A percentile compares a stretch with the other conserved stretches of the same genome.
Evolutionary conservation across 64 coral and sea anemone species (phyloP).

Genomic region (Pocillopora damicornis): DNA sequence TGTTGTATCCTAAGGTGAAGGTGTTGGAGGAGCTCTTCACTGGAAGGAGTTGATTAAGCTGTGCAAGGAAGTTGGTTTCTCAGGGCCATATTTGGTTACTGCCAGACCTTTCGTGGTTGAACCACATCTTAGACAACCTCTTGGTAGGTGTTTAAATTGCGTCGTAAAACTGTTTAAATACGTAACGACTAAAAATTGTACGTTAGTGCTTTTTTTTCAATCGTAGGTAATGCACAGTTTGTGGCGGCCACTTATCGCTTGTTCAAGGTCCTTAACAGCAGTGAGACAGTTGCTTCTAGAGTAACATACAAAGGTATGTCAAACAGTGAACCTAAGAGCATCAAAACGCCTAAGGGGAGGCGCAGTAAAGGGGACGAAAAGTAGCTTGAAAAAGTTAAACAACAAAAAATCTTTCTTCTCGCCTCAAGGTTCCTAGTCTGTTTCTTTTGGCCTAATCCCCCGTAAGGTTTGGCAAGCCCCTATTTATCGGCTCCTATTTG

Average conservation of each 20-base stretch:
- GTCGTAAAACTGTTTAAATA: not conserved
- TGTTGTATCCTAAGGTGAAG: conserved; percentile 50
- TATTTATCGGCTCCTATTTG: too few species aligned
- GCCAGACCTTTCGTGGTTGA: conserved; percentile 49
- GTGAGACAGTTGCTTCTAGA: conserved; percentile 37
- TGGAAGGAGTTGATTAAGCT: conserved; percentile 92
- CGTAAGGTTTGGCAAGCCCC: too few species aligned
- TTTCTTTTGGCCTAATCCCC: too few species aligned
- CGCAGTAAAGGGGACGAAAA: not conserved
- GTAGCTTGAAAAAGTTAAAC: not conserved
- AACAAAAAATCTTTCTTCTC: too few species aligned
- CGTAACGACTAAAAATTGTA: not conserved
- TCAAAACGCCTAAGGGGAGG: not conserved
- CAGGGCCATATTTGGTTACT: conserved; percentile 75
- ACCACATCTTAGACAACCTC: conserved; percentile 44
- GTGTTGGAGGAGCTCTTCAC: conserved; percentile 86
- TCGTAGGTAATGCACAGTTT: conserved; percentile 75
- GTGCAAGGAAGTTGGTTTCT: conserved; percentile 84
- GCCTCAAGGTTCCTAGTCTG: too few species aligned
- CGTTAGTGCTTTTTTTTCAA: not conserved
- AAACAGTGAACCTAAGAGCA: not conserved
- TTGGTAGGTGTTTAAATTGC: conserved; percentile 46
- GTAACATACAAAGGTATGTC: conserved; percentile 89
- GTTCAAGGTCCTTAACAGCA: conserved; percentile 55
- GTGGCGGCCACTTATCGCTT: conserved; percentile 93